Evolutionary conservation across 2,113 vertebrate genomes (phyloP).

Genomic region (Okapia johnstoni): DNA sequence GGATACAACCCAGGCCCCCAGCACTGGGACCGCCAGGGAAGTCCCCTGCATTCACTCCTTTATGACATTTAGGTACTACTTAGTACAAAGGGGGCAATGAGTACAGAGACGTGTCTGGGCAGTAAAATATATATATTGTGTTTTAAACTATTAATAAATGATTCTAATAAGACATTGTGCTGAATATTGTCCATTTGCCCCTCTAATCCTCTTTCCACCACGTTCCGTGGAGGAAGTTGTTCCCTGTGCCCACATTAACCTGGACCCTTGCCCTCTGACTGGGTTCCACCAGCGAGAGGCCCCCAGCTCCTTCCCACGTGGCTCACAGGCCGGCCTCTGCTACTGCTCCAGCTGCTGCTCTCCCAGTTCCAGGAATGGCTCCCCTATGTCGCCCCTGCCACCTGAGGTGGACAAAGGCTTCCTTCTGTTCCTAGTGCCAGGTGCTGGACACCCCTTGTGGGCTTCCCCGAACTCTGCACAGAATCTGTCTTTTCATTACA

Average conservation of each 20-base stretch:
- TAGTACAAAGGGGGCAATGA: background rate
- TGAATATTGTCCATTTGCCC: background rate
- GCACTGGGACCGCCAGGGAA: background rate
- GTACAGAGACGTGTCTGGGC: background rate
- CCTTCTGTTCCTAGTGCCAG: background rate
- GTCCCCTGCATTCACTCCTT: background rate
- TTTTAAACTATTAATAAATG: background rate
- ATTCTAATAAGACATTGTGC: background rate
- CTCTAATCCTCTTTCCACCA: background rate
- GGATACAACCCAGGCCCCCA: background rate
- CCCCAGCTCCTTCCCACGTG: rapidly evolving
- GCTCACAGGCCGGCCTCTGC: background rate
- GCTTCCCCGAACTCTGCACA: background rate
- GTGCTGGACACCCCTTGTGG: background rate
- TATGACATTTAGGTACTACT: background rate
- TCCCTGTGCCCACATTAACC: background rate
- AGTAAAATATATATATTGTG: background rate
- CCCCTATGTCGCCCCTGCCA: rapidly evolving
- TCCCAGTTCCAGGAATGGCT: background rate
- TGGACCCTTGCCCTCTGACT: background rate
- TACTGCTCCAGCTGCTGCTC: background rate
- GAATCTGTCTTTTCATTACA: background rate
- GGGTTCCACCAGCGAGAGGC: background rate
- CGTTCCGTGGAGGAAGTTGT: background rate
- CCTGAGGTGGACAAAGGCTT: background rate